Evolutionary conservation across 2,113 vertebrate genomes (phyloP).

Genomic region (Spilogale gracilis): DNA sequence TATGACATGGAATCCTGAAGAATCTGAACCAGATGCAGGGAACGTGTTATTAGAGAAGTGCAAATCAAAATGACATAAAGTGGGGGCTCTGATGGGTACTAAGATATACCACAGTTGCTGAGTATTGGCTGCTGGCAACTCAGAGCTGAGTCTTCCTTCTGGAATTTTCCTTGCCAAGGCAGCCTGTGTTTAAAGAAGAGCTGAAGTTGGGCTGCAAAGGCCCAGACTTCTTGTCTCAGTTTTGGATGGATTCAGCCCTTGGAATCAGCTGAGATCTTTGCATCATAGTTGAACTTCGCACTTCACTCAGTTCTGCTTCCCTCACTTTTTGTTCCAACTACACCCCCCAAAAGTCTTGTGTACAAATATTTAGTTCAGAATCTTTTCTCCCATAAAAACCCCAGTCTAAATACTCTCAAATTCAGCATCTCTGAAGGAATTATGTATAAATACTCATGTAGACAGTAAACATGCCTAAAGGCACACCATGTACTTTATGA

Average conservation of each 20-base stretch:
- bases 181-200: neutral
- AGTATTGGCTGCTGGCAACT: neutral
- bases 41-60: neutral
- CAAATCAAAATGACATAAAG: neutral
- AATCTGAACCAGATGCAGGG: neutral
- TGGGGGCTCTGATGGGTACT: too few relatives aligned
- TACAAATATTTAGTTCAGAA: neutral
- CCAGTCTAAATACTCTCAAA: neutral
- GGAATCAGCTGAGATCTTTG: neutral
- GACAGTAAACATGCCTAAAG: neutral
- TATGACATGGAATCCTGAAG: neutral
- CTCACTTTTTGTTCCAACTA: neutral
- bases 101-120: neutral
- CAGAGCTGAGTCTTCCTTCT: neutral
- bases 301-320: neutral
- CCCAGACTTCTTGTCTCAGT: neutral
- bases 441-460: neutral
- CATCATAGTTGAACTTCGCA: neutral
- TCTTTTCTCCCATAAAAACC: neutral
- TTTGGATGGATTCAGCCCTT: neutral
- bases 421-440: neutral
- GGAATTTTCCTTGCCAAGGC: neutral
- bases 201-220: neutral
- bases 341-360: fast-evolving
- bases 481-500: neutral